phyloP scores from a whole-genome alignment of 2,888 invertebrate genomes.

The Pharmacophagus antenor region DNA sequence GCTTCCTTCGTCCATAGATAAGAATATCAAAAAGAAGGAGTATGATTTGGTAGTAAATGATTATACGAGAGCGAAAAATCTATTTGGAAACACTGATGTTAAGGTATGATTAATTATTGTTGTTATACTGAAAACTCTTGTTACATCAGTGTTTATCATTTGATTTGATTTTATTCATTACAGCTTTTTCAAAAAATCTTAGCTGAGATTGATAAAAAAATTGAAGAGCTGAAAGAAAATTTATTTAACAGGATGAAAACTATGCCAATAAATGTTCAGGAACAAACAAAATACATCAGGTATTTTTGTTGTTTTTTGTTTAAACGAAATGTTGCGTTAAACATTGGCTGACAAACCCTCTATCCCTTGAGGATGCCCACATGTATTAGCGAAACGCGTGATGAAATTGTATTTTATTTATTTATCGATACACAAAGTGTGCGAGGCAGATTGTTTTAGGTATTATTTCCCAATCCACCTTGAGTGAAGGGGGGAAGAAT shows the following conservation, averaged over 20 bases:
- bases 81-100: constrained; percentile 96
- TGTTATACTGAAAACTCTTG: background rate
- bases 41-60: constrained; percentile 99
- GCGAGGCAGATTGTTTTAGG: no score
- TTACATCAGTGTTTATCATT: background rate
- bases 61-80: constrained; percentile 96
- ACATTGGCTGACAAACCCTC: no score
- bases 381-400: no score
- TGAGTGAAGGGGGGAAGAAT: no score
- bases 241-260: constrained; percentile 91
- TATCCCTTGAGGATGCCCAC: no score
- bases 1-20: constrained; percentile 95
- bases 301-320: no score
- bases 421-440: no score
- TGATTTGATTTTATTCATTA: constrained; percentile 26
- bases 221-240: constrained; percentile 89
- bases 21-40: constrained; percentile 95
- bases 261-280: constrained; percentile 95
- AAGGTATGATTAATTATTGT: constrained; percentile 66
- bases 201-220: constrained; percentile 94
- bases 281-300: constrained; percentile 96
- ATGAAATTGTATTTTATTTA: no score
- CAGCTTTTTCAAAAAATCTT: constrained; percentile 93
- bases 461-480: no score
- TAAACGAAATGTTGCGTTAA: no score